Percentiles rank a stretch among this genome's conserved stretches.
Conservation (phyloP, 2,113 vertebrate genomes). For the Hippocampus mohnikei region DNA sequence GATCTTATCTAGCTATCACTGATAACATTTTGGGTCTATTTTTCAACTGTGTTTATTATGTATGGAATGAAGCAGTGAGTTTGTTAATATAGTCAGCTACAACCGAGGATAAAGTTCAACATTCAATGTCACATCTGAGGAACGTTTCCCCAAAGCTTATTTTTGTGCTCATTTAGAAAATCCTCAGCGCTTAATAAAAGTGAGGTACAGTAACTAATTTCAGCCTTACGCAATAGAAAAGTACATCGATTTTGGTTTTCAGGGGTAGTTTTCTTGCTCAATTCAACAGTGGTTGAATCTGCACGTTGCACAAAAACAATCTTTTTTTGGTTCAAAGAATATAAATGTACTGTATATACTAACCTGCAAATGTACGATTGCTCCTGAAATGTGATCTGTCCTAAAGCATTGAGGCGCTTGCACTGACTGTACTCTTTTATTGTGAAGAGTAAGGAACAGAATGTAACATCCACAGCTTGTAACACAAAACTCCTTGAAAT, state of each 20-base stretch:
- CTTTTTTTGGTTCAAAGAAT: not conserved
- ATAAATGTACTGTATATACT: not conserved
- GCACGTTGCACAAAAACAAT: not conserved
- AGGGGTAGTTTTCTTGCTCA: slow-evolving; percentile 9
- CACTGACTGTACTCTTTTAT: slow-evolving; percentile 52
- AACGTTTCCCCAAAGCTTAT: not conserved
- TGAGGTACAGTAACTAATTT: not conserved
- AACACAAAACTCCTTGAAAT: slow-evolving; percentile 46
- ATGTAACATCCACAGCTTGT: slow-evolving; percentile 42
- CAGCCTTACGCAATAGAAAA: slow-evolving; percentile 19
- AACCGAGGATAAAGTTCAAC: not conserved
- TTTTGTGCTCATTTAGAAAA: not conserved
- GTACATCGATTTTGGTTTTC: slow-evolving; percentile 32
- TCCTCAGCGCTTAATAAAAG: not conserved
- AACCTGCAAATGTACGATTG: not conserved
- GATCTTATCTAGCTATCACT: too few relatives aligned
- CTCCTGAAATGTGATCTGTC: not conserved
- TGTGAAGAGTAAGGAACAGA: slow-evolving; percentile 38
- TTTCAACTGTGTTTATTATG: not conserved
- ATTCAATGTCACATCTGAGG: not conserved
- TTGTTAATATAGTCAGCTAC: not conserved
- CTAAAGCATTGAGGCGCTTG: slow-evolving; percentile 6
- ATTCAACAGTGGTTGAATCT: not conserved
- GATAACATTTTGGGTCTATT: not conserved
- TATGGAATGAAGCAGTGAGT: not conserved